phyloP scores from a whole-genome alignment of 2,113 vertebrate species.

The Lathamus discolor region DNA sequence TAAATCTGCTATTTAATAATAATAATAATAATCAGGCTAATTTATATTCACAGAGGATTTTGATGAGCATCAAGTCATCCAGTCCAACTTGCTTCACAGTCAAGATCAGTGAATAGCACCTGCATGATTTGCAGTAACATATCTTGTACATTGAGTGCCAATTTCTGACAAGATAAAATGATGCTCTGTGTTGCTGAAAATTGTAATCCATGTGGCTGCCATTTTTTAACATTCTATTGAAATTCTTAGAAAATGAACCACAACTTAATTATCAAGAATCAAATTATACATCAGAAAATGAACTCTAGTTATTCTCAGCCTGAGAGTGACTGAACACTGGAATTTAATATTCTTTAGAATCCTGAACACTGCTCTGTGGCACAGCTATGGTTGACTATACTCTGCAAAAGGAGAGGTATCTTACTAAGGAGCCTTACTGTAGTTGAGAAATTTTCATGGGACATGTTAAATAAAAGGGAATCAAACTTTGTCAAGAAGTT shows the following conservation, averaged over 20 bases:
- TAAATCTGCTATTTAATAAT: not conserved
- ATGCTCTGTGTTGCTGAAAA: not conserved
- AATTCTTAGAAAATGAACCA: not conserved
- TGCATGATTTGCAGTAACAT: not conserved
- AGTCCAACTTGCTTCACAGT: not conserved
- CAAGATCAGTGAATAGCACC: not conserved
- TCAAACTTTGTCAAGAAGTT: not conserved
- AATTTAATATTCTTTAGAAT: not conserved
- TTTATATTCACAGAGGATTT: not conserved
- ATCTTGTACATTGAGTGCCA: not conserved
- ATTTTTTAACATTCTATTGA: not conserved
- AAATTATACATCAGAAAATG: not conserved
- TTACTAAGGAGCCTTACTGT: not conserved
- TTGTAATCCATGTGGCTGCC: not conserved
- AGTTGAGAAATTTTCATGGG: not conserved
- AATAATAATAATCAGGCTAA: not conserved
- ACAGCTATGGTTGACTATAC: fast-evolving
- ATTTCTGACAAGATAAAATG: not conserved
- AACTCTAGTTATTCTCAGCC: not conserved
- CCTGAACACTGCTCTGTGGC: not conserved
- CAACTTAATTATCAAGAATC: not conserved
- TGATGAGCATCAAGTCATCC: not conserved
- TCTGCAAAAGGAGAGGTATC: not conserved
- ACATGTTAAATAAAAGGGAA: not conserved
- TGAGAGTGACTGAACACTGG: not conserved